These are phyloP conservation scores for Sebastes minor DNA, from an alignment of 2,797 vertebrate genomes.

Conservation along the genomic window DNA sequence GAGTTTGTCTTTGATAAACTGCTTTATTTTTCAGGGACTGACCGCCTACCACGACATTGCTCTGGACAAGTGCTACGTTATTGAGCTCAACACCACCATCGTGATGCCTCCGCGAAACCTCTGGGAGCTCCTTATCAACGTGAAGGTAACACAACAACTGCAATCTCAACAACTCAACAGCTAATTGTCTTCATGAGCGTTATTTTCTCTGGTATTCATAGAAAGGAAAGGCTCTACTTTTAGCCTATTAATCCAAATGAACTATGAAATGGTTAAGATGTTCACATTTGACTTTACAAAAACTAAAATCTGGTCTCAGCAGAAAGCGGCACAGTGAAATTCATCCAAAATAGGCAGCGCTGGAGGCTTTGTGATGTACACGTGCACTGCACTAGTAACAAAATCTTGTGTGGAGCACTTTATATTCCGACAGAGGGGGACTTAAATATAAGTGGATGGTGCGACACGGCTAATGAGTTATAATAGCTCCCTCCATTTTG, in stretches of 20 bases:
- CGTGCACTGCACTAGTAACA: too few species aligned
- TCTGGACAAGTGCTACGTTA: slow-evolving; percentile 95
- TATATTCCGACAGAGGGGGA: background rate
- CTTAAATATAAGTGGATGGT: background rate
- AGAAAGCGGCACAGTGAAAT: background rate
- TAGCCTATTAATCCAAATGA: background rate
- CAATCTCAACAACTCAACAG: too few species aligned
- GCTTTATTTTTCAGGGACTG: slow-evolving; percentile 82
- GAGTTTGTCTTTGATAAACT: too few species aligned
- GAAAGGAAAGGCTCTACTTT: background rate
- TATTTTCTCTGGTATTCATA: background rate
- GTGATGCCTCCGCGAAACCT: slow-evolving; percentile 95
- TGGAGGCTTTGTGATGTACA: background rate
- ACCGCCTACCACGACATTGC: slow-evolving; percentile 94
- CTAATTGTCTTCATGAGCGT: background rate
- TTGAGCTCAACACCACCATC: slow-evolving; percentile 92
- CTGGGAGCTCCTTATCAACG: slow-evolving; percentile 92
- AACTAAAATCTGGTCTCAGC: background rate
- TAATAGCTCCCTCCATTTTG: background rate
- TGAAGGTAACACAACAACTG: slow-evolving; percentile 81
- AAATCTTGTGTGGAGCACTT: background rate
- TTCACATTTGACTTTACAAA: background rate
- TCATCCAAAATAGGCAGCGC: background rate
- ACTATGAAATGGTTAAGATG: background rate
- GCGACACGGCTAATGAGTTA: background rate